A percentile compares a stretch with the other conserved stretches of the same genome.
Evolutionary conservation across 2,797 vertebrate species (phyloP).

Genomic region (Chelon auratus): DNA sequence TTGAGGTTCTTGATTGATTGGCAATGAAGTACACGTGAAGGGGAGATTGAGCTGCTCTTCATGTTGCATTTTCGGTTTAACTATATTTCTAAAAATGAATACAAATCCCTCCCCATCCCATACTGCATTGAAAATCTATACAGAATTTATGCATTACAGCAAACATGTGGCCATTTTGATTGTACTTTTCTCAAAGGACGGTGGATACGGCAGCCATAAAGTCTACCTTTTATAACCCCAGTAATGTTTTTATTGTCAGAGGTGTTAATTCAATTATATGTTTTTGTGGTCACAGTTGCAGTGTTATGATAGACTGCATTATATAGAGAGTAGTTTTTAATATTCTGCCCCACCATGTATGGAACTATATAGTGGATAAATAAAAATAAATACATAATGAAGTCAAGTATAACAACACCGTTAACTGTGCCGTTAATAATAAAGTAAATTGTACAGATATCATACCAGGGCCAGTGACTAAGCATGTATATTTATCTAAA

Average conservation of each 20-base stretch:
- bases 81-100: background rate
- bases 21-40: slow-evolving; percentile 5
- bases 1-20: background rate
- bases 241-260: slow-evolving; percentile 9
- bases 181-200: background rate
- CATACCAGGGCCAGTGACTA: background rate
- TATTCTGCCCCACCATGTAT: background rate
- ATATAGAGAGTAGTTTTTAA: background rate
- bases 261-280: slow-evolving; percentile 16
- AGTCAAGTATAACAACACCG: background rate
- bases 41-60: background rate
- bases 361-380: background rate
- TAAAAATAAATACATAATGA: background rate
- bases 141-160: no score
- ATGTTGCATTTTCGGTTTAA: background rate
- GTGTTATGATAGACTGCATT: background rate
- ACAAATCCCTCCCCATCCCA: background rate
- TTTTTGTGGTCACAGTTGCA: slow-evolving; percentile 2
- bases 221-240: background rate
- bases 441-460: background rate
- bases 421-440: background rate
- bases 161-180: background rate
- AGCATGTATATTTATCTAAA: no score
- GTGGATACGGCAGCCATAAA: background rate
- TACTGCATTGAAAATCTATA: background rate